phyloP scores from a whole-genome alignment of 2,113 vertebrate species.

The Psettodes erumei region DNA sequence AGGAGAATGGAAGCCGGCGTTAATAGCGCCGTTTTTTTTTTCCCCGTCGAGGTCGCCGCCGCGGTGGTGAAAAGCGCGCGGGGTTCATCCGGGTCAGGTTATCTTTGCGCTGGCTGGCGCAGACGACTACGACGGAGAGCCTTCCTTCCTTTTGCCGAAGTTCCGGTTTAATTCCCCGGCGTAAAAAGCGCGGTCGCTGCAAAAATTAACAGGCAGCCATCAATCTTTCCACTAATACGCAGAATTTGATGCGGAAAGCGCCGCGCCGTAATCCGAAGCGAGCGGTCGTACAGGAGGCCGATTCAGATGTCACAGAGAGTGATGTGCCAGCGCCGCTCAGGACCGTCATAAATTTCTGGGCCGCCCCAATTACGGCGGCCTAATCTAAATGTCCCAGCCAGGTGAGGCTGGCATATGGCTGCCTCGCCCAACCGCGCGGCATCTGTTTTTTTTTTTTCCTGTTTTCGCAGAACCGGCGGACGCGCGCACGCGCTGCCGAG shows the following conservation, averaged over 20 bases:
- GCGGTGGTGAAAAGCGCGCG: too few relatives aligned
- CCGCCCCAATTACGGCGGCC: conserved; percentile 29
- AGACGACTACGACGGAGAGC: conserved; percentile 1
- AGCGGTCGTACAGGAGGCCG: conserved; percentile 1
- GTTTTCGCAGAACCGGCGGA: neutral
- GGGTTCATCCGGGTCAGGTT: neutral
- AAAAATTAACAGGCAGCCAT: conserved; percentile 15
- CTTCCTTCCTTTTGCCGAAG: conserved; percentile 12
- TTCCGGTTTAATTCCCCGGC: conserved; percentile 7
- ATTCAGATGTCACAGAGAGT: conserved; percentile 34
- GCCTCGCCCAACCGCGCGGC: neutral
- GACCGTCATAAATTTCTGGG: conserved; percentile 13
- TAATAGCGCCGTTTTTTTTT: too few relatives aligned
- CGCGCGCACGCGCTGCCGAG: neutral
- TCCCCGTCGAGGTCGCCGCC: too few relatives aligned
- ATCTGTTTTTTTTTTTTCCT: neutral
- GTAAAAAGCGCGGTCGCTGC: neutral
- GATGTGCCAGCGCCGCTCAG: conserved; percentile 17
- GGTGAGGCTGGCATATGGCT: conserved; percentile 28
- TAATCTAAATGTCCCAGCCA: conserved; percentile 64
- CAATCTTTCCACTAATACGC: conserved; percentile 29
- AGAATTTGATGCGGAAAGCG: conserved; percentile 24
- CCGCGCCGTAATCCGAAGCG: neutral
- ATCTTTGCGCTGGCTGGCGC: conserved; percentile 1
- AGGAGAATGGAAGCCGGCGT: neutral